Evolutionary conservation across 2,113 vertebrate species (phyloP).

Genomic region (Microtus montanus): DNA sequence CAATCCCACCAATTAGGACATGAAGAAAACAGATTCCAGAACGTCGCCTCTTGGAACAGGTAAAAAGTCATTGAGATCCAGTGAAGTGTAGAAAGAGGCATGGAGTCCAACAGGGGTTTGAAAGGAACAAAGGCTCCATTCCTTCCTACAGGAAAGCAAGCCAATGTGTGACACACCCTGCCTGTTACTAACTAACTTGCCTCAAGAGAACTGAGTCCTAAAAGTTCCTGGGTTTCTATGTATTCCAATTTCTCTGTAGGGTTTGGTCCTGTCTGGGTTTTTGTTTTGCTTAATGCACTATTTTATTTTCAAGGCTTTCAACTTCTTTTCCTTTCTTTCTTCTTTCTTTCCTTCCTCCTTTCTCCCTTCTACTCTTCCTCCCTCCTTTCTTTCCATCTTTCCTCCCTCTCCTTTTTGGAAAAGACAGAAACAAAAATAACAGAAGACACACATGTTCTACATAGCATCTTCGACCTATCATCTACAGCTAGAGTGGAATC

Average conservation of each 20-base stretch:
- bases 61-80: neutral
- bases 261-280: neutral
- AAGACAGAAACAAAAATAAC: neutral
- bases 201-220: neutral
- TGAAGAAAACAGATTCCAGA: neutral
- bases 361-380: neutral
- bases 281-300: neutral
- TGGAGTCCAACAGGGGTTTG: neutral
- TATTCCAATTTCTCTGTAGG: neutral
- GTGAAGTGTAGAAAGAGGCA: neutral
- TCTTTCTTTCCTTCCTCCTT: accelerated
- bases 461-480: neutral
- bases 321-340: neutral
- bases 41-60: neutral
- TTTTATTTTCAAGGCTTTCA: neutral
- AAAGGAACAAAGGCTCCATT: neutral
- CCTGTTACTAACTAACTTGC: neutral
- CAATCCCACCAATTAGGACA: neutral
- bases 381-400: accelerated
- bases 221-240: neutral
- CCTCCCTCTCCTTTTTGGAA: neutral
- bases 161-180: neutral
- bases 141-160: neutral
- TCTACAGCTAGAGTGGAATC: neutral
- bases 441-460: neutral